Evolutionary conservation across 1,140 invertebrate genomes (phyloP).

Genomic region (Paralvinella palmiformis): DNA sequence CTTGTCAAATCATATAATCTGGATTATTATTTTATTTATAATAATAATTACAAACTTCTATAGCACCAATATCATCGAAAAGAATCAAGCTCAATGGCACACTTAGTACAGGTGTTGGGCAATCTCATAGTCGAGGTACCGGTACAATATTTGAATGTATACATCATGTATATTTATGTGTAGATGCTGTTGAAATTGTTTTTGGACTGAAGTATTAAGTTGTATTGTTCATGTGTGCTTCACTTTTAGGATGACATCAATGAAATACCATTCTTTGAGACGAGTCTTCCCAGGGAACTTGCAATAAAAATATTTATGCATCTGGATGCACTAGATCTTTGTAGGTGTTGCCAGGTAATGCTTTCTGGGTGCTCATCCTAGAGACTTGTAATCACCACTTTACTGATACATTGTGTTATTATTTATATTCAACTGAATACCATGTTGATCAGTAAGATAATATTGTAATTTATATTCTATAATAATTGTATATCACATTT

Average conservation of each 20-base stretch:
- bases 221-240: constrained; percentile 1
- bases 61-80: too few relatives aligned
- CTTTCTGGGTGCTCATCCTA: too few relatives aligned
- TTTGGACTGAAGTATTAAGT: too few relatives aligned
- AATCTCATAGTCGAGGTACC: too few relatives aligned
- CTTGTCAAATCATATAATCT: too few relatives aligned
- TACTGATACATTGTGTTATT: background rate
- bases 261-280: constrained; percentile 48
- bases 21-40: too few relatives aligned
- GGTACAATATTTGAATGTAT: too few relatives aligned
- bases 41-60: too few relatives aligned
- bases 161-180: too few relatives aligned
- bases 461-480: background rate
- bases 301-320: constrained; percentile 43
- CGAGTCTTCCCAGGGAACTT: constrained; percentile 38
- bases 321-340: constrained; percentile 35
- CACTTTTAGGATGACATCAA: constrained; percentile 43
- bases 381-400: background rate
- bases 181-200: too few relatives aligned
- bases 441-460: background rate
- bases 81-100: too few relatives aligned
- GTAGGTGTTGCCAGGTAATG: constrained; percentile 42
- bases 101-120: too few relatives aligned
- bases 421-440: background rate
- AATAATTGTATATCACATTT: background rate